Base-by-base conservation (phyloP, 2,113 vertebrate species). In the Procavia capensis region DNA sequence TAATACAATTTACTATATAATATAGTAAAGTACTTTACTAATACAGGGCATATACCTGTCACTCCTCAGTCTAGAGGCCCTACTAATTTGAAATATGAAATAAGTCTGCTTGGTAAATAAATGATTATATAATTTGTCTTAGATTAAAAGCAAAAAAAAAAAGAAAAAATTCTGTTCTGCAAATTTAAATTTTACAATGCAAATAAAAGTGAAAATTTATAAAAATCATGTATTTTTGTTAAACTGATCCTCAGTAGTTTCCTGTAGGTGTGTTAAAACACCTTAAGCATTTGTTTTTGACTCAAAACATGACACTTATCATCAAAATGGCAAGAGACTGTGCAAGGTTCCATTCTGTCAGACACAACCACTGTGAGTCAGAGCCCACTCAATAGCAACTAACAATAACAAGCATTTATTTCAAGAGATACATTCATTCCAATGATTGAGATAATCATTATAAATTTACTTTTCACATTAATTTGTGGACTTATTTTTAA, bases 61-160 rank as follows among this genome's bases (percentile, higher is more conserved):
- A 0, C 7, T 91, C 22, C 17, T 39, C 66, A 85, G 41, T 61
- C 27, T 16, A 84, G 31, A 93, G 20, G 59, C 24, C 3, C 3
- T 6, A n/a, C 16, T 70, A 91, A 85, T 57, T 63, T 80, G 31
- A 94, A 85, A 92, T 76, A 25, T 54, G 13, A 87, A 87, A 63
- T 87, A 88, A 85, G 13, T 54, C 50, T 54, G 50, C 14, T 16
- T 13, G 50, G 8, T 54, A 54, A 16, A 54, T 54, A 54, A 54
- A 54, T 54, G 50, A 54, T 54, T 13, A 54, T 54, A 54, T 13
- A 16, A 54, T 54, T 54, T 54, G 50, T 13, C 50, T 54, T 54
- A 54, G 50, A 16, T 54, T 54, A 54, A 54, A 54, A 54, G 50
- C 50, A 54, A 54, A 54, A 54, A 47, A 41, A 29, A 79, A 85